A percentile compares a stretch with the other conserved stretches of the same genome.
phyloP scores from a whole-genome alignment of 2,797 vertebrate species.

The Tiaroga cobitis region DNA sequence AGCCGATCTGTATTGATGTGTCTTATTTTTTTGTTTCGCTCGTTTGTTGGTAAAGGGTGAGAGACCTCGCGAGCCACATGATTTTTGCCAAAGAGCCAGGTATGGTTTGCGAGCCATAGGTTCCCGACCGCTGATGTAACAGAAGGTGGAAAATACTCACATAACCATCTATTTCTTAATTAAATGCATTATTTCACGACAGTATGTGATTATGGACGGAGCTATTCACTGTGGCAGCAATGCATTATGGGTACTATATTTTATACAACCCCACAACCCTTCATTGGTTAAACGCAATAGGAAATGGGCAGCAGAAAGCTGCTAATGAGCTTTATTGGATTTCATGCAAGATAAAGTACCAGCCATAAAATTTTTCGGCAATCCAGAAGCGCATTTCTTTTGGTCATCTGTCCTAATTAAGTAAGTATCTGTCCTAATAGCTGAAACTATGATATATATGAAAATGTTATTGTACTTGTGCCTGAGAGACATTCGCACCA shows the following conservation, averaged over 20 bases:
- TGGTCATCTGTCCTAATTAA: constrained; percentile 47
- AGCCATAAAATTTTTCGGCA: constrained; percentile 35
- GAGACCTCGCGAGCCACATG: no score
- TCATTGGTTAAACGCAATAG: neutral
- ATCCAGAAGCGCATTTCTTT: constrained; percentile 25
- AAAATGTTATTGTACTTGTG: constrained; percentile 8
- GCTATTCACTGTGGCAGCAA: neutral
- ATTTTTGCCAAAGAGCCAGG: no score
- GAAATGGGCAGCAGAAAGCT: constrained; percentile 4
- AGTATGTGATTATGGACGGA: neutral
- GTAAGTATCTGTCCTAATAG: constrained; percentile 28
- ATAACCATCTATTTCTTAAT: neutral
- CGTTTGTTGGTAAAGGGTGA: no score
- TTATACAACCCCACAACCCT: neutral
- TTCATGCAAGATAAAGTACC: constrained; percentile 37
- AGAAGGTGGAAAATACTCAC: neutral
- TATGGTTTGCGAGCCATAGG: no score
- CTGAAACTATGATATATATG: constrained; percentile 8
- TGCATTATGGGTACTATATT: neutral
- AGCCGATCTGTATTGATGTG: no score
- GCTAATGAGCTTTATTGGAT: constrained; percentile 41
- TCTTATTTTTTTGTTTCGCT: no score
- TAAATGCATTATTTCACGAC: neutral
- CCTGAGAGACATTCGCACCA: neutral
- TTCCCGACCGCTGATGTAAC: no score